These are phyloP conservation scores for Takifugu ocellatus DNA, from an alignment of 2,797 vertebrate genomes.

Conservation along the genomic window DNA sequence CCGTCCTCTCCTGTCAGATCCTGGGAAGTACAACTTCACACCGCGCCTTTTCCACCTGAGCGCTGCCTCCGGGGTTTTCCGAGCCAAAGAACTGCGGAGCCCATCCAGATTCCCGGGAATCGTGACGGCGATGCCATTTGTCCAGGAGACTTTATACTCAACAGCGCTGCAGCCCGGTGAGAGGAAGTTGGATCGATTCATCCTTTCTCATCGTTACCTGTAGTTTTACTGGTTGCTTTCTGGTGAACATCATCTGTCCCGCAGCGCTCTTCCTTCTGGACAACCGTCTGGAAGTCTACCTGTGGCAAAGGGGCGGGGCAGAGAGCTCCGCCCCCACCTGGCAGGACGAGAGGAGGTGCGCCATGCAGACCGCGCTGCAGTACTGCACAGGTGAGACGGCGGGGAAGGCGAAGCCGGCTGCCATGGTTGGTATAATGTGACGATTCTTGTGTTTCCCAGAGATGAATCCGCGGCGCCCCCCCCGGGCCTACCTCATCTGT, in stretches of 20 bases:
- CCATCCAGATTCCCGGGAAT: constrained; percentile 61
- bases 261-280: constrained; percentile 79
- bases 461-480: constrained; percentile 75
- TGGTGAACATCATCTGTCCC: constrained; percentile 1
- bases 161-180: constrained; percentile 70
- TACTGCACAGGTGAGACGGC: constrained; percentile 76
- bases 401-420: neutral
- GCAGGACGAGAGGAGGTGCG: constrained; percentile 68
- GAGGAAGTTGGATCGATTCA: neutral
- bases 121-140: constrained; percentile 75
- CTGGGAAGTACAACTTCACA: constrained; percentile 79
- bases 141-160: constrained; percentile 73
- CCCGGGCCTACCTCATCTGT: constrained; percentile 73
- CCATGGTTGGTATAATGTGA: neutral
- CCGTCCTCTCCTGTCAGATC: constrained; percentile 63
- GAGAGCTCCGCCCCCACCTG: constrained; percentile 56
- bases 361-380: constrained; percentile 78
- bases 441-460: constrained; percentile 51
- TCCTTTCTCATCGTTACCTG: too few species aligned
- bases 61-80: constrained; percentile 66
- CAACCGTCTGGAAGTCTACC: constrained; percentile 80
- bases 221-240: neutral
- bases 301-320: constrained; percentile 74
- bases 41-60: constrained; percentile 79
- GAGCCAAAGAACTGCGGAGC: constrained; percentile 66